A percentile compares a stretch with the other conserved stretches of the same genome.
phyloP scores from a whole-genome alignment of 2,888 invertebrate species.

The Falcaria lacertinaria region DNA sequence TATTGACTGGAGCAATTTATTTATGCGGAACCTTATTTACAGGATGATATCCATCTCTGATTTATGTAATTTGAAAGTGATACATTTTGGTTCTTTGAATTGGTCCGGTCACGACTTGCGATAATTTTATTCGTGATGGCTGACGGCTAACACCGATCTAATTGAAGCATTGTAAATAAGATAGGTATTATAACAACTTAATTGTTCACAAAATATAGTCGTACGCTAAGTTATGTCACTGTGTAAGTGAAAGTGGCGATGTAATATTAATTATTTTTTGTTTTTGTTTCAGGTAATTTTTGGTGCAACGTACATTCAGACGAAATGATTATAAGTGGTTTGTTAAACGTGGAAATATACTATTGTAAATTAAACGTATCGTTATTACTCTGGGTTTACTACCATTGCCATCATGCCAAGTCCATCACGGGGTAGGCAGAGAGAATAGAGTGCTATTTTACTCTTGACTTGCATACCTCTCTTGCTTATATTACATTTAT shows the following conservation, averaged over 20 bases:
- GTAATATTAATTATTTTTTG: neutral
- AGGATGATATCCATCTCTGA: constrained; percentile 9
- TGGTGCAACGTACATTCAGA: neutral
- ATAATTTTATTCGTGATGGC: constrained; percentile 30
- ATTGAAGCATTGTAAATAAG: constrained; percentile 21
- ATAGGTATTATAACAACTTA: neutral
- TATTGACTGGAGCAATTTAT: neutral
- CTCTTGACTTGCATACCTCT: no score
- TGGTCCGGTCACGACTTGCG: constrained; percentile 50
- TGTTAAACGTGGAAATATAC: no score
- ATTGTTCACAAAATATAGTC: neutral
- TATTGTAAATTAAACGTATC: no score
- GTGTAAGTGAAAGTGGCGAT: neutral
- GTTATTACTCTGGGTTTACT: no score
- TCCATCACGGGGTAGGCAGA: no score
- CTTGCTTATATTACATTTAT: no score
- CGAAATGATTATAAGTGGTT: no score
- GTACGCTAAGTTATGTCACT: neutral
- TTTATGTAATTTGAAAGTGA: constrained; percentile 61
- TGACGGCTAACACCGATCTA: constrained; percentile 30
- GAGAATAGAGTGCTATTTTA: no score
- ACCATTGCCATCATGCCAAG: no score
- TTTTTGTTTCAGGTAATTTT: neutral
- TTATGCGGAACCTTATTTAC: neutral
- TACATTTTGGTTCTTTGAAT: constrained; percentile 45